phyloP scores from a whole-genome alignment of 2,797 vertebrate genomes.

The Anolis apletophallus region DNA sequence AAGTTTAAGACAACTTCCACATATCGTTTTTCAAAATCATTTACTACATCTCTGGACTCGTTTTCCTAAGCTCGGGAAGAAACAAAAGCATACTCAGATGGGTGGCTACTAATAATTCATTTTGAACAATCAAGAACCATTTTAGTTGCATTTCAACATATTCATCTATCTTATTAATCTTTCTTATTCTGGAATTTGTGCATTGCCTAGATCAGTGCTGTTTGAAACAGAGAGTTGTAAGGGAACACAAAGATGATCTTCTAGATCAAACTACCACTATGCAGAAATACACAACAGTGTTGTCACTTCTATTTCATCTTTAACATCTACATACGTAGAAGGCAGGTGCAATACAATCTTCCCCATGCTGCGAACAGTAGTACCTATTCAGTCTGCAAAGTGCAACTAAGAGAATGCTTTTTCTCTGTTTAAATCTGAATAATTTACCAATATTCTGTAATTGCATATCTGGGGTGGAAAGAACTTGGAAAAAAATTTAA shows the following conservation, averaged over 20 bases:
- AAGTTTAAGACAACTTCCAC: slow-evolving; percentile 63
- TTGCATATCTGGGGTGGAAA: neutral
- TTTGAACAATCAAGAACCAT: neutral
- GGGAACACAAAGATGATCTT: too few species aligned
- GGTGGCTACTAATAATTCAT: too few species aligned
- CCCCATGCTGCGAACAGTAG: neutral
- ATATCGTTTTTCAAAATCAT: neutral
- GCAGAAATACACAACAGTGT: neutral
- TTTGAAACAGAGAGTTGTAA: neutral
- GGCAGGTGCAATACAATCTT: neutral
- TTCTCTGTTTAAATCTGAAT: neutral
- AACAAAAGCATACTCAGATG: neutral
- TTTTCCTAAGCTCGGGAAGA: neutral
- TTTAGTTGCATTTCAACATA: neutral
- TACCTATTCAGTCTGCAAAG: neutral
- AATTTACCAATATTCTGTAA: neutral
- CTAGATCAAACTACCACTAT: too few species aligned
- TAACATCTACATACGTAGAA: neutral
- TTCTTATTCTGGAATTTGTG: neutral
- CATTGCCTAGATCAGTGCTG: neutral
- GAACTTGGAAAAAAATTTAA: neutral
- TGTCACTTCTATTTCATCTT: neutral
- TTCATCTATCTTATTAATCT: neutral
- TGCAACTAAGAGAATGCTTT: neutral
- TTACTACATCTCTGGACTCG: neutral